Base-by-base conservation (phyloP, 2,888 invertebrate species). In the Apantesis nais region DNA sequence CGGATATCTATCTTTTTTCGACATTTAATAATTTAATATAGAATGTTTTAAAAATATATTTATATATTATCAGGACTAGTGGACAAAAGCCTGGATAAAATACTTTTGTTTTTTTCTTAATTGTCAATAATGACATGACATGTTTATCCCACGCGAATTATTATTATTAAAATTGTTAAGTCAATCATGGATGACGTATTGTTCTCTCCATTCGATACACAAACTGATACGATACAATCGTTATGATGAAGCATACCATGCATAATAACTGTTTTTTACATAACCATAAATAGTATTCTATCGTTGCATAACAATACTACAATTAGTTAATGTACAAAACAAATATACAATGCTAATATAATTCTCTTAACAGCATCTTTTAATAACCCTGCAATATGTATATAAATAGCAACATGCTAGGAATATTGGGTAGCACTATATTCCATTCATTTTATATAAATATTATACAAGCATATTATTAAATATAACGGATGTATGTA, bases 401-500 rank as follows among this genome's bases (percentile, higher is more conserved):
- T 25, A 29, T 41, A 41, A 41, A 41, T 41, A 29, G 41, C 29
- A 25, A 62, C 39, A 62, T 41, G 39, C 41, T 41, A 25, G n/a
- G 12, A n/a, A n/a, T 19, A 22, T n/a, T 37, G n/a, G 37, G 19
- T n/a, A 11, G 11, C 25, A 9, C 41, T 41, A 19, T n/a, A 19
- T 19, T 41, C 29, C 41, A 41, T 41, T 48, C 34, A 65, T 41
- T 65, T 66, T 67, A 61, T 67, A 60, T 31, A 61, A 48, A 67
- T 39, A 41, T 61, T 34, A 58, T 63, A 58, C 48, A 11, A 29
- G 34, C n/a, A 61, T 66, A 48, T 66, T 29, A 34, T 62, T 60
- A 66, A 52, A 65, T 16, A 62, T 52, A 82, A 67, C 77, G 77
- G 79, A 79, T 76, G 63, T 37, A 29, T 19, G 44, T 34, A 62